Evolutionary conservation across 2,888 invertebrate genomes (phyloP), one percentile per base, ranked within the genome.

Genomic region (Punctoribates punctum): DNA sequence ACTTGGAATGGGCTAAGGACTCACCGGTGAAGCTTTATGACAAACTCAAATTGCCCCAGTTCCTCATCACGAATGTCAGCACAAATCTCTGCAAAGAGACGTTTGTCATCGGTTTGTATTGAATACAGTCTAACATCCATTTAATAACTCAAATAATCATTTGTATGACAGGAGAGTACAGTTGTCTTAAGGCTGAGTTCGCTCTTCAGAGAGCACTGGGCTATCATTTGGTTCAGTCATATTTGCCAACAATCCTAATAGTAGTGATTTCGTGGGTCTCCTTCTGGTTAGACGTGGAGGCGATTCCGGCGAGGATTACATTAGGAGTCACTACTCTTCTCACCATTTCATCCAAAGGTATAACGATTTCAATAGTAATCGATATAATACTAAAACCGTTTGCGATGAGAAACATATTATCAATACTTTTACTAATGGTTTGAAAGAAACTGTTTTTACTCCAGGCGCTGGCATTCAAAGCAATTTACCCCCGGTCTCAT

Each of bases 241-340:
- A 83, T 77, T 77, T 83, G 54, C 82, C 82, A 11, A 83, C 82
- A n/a, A 79, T 81, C 13, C 78, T 83, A 60, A 83, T 83, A 57
- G 83, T 83, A 17, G 81, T 82, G 73, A 81, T 83, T 62, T 83
- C 83, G 0, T 83, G 82, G 83, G 82, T 82, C 25, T 81, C 81
- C 34, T 82, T 82, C 77, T 82, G 82, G 83, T 75, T 83, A 70
- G 82, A 83, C 73, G 81, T 82, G 13, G 83, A 82, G 62, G 80
- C 83, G 51, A 81, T 82, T 29, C 81, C 83, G 9, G 83, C 82
- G 48, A 78, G 83, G n/a, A 81, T 83, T 27, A 82, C 83, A 9
- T 81, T 83, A 8, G 83, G 83, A 11, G 82, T 83, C 29, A 82
- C 82, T 13, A 82, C 82, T 9, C 79, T 82, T 20, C 79, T 82